Evolutionary conservation across 2,888 invertebrate genomes (phyloP).

Genomic region (Dimorphilus gyrociliatus): DNA sequence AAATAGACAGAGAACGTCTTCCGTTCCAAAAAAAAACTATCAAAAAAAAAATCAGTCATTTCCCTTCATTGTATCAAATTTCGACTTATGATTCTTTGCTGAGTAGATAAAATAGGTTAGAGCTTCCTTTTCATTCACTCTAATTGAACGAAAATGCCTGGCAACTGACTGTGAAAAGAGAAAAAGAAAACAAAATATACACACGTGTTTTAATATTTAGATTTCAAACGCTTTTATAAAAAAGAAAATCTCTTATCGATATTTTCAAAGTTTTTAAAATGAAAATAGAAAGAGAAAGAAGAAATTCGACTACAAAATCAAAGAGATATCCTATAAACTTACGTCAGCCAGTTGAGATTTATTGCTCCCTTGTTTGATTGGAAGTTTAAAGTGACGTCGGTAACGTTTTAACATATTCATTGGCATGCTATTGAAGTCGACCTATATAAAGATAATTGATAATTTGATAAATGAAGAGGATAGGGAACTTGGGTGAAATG

Average conservation of each 20-base stretch:
- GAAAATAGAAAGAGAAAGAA: background rate
- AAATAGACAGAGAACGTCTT: no score
- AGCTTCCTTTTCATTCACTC: slow-evolving; percentile 83
- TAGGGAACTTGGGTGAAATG: no score
- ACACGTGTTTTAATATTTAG: background rate
- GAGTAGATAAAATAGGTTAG: slow-evolving; percentile 87
- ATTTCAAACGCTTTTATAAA: background rate
- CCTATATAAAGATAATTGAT: background rate
- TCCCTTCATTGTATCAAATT: no score
- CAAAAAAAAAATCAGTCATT: no score
- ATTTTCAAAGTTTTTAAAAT: no score
- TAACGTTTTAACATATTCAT: slow-evolving; percentile 79
- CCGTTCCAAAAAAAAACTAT: no score
- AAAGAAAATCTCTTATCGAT: no score
- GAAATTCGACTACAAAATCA: background rate
- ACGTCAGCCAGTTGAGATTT: slow-evolving; percentile 91
- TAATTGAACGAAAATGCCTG: slow-evolving; percentile 86
- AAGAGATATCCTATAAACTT: slow-evolving; percentile 37
- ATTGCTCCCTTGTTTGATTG: slow-evolving; percentile 74
- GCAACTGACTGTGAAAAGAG: slow-evolving; percentile 59
- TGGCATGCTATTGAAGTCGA: slow-evolving; percentile 45
- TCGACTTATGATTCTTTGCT: slow-evolving; percentile 78
- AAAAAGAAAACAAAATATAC: slow-evolving; percentile 5
- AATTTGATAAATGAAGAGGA: background rate
- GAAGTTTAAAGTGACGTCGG: slow-evolving; percentile 79